These are phyloP conservation scores for Sebastes itinus DNA, from an alignment of 2,797 vertebrate species.

Conservation along the genomic window DNA sequence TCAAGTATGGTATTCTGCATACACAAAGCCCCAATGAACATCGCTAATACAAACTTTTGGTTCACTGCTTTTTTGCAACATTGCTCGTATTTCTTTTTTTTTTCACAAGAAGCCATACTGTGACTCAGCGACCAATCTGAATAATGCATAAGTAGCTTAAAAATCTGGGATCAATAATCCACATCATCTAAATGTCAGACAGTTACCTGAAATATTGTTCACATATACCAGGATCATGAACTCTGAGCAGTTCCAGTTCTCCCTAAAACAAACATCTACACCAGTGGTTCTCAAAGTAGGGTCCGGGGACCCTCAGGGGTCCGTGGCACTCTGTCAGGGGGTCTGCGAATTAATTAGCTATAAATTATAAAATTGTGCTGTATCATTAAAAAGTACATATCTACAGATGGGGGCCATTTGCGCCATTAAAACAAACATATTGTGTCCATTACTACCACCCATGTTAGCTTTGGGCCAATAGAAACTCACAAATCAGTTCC, in stretches of 20 bases:
- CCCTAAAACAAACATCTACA: slow-evolving; percentile 13
- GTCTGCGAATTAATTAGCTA: no score
- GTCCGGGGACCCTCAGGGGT: no score
- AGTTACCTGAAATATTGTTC: slow-evolving; percentile 37
- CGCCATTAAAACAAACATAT: neutral
- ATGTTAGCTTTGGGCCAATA: no score
- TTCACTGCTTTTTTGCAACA: slow-evolving; percentile 39
- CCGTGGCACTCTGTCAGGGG: no score
- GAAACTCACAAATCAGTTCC: no score
- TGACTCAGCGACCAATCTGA: slow-evolving; percentile 18
- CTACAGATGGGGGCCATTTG: no score
- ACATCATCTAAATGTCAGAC: slow-evolving; percentile 25
- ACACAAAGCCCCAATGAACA: slow-evolving; percentile 38
- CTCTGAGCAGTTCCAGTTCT: slow-evolving; percentile 15
- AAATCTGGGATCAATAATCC: slow-evolving; percentile 28
- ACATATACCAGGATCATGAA: slow-evolving; percentile 29
- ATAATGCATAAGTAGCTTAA: slow-evolving; percentile 40
- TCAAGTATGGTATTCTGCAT: slow-evolving; percentile 65
- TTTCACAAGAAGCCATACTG: neutral
- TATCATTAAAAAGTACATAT: no score
- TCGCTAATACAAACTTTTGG: slow-evolving; percentile 46
- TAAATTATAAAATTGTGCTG: no score
- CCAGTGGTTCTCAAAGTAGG: neutral
- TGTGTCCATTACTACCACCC: no score
- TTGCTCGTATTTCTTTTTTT: neutral